These are phyloP conservation scores for Hycleus cichorii DNA, from an alignment of 1,140 invertebrate species.

Conservation along the genomic window DNA sequence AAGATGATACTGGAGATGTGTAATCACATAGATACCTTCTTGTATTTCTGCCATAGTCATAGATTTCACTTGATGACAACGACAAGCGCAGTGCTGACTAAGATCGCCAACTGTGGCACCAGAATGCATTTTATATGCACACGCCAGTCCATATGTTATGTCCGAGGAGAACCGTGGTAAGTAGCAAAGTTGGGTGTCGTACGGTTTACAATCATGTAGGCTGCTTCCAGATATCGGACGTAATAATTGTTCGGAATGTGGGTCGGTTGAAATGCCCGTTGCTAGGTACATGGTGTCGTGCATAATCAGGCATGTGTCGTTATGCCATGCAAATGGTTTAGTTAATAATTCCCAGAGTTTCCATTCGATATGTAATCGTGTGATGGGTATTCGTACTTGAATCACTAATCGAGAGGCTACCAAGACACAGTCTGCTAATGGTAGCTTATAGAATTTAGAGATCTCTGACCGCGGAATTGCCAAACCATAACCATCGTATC, in stretches of 20 bases:
- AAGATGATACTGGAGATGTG: background rate
- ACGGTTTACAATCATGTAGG: background rate
- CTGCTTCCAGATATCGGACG: too few relatives aligned
- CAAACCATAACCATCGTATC: too few relatives aligned
- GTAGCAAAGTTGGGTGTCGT: background rate
- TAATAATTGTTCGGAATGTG: too few relatives aligned
- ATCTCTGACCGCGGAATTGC: too few relatives aligned
- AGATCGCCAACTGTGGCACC: background rate
- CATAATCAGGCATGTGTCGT: constrained; percentile 14
- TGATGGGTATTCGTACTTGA: too few relatives aligned
- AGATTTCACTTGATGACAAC: background rate
- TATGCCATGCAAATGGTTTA: constrained; percentile 16
- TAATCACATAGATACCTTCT: background rate
- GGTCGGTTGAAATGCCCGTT: background rate
- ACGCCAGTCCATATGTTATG: background rate
- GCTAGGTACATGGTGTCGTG: constrained; percentile 10
- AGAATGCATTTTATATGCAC: background rate
- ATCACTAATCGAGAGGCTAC: too few relatives aligned
- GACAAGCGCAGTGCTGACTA: background rate
- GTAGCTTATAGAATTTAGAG: too few relatives aligned
- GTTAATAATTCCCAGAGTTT: constrained; percentile 11
- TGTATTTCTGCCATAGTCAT: background rate
- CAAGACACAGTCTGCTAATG: too few relatives aligned
- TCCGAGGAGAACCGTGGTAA: background rate
- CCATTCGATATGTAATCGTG: background rate